Conservation (phyloP, 2,888 invertebrate genomes). For the Nemotelus pantherinus region DNA sequence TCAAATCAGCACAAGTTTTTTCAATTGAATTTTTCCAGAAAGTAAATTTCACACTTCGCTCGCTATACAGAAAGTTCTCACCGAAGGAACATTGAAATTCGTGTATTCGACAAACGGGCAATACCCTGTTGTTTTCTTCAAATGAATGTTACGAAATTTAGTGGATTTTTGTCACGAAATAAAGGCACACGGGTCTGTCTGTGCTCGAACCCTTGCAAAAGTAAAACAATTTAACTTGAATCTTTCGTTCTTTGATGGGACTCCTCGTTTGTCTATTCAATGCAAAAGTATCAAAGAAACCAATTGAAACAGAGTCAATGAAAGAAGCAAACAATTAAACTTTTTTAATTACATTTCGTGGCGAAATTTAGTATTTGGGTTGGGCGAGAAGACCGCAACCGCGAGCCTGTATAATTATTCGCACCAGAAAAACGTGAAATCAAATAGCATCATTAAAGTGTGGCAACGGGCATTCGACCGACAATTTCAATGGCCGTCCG, state of each 20-base stretch:
- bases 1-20: too few relatives aligned
- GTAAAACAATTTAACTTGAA: background rate
- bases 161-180: too few relatives aligned
- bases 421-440: background rate
- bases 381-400: background rate
- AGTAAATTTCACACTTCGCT: too few relatives aligned
- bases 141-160: too few relatives aligned
- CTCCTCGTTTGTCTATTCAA: background rate
- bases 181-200: too few relatives aligned
- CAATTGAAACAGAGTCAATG: slow-evolving; percentile 2
- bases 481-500: background rate
- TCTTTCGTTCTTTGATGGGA: background rate
- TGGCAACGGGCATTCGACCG: too few relatives aligned
- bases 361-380: background rate
- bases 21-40: too few relatives aligned
- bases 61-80: too few relatives aligned
- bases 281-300: background rate
- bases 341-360: slow-evolving; percentile 36
- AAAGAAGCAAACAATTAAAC: slow-evolving; percentile 6
- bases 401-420: background rate
- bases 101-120: too few relatives aligned
- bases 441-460: background rate
- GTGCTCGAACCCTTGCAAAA: background rate
- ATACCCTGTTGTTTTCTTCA: too few relatives aligned
- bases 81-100: too few relatives aligned